Percentiles rank a stretch among this genome's conserved stretches.
Evolutionary conservation across 2,888 invertebrate species (phyloP).

Genomic region (Cremastinae sp.): DNA sequence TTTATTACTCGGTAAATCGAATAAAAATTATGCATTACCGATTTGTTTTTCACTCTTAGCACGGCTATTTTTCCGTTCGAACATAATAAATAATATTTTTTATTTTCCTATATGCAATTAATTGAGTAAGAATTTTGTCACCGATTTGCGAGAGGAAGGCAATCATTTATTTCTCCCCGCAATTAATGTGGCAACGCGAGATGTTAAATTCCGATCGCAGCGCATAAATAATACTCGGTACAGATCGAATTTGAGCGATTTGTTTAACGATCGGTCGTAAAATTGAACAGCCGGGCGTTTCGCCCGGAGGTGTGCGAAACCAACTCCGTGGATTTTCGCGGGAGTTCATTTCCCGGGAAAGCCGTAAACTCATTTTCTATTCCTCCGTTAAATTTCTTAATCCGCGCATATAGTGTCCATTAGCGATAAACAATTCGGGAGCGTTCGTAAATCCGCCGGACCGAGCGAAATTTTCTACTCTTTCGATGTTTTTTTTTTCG

Average conservation of each 20-base stretch:
- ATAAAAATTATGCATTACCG: too few species aligned
- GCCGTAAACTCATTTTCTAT: not conserved
- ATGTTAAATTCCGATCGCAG: too few species aligned
- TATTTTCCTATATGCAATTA: too few species aligned
- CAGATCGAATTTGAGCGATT: conserved; percentile 22
- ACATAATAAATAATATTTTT: too few species aligned
- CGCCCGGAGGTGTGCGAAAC: not conserved
- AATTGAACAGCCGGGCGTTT: not conserved
- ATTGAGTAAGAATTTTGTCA: too few species aligned
- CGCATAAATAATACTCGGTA: not conserved
- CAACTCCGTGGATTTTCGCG: conserved; percentile 1
- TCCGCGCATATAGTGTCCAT: conserved; percentile 1
- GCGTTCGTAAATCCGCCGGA: not conserved
- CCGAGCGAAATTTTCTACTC: conserved; percentile 4
- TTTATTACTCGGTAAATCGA: too few species aligned
- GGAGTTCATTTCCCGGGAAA: conserved; percentile 13
- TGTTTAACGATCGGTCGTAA: conserved; percentile 38
- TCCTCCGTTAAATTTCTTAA: conserved; percentile 18
- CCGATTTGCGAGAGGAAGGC: too few species aligned
- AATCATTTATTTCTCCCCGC: too few species aligned
- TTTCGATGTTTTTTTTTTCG: too few species aligned
- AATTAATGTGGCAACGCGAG: too few species aligned
- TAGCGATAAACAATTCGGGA: not conserved
- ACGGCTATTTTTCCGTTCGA: too few species aligned
- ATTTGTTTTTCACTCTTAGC: too few species aligned